These are phyloP conservation scores for Thomomys bottae DNA, from an alignment of 2,113 vertebrate genomes.

Conservation along the genomic window DNA sequence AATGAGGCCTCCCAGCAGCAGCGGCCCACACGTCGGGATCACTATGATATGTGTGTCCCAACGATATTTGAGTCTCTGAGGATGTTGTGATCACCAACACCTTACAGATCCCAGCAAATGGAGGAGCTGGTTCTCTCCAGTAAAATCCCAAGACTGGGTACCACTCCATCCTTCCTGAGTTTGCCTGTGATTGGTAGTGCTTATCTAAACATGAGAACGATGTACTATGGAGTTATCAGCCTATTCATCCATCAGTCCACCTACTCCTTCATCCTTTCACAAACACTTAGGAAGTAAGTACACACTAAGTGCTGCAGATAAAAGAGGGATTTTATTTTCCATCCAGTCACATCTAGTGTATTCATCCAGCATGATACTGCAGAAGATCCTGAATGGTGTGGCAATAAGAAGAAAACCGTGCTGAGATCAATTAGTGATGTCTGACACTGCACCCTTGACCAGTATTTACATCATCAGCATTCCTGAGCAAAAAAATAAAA, in stretches of 20 bases:
- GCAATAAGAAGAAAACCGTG: neutral
- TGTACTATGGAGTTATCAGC: neutral
- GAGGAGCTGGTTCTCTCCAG: neutral
- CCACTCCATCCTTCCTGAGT: neutral
- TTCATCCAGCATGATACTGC: neutral
- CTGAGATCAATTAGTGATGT: neutral
- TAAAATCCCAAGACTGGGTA: neutral
- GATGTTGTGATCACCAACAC: neutral
- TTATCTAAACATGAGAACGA: constrained; percentile 12
- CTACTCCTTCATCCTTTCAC: neutral
- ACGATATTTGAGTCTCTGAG: neutral
- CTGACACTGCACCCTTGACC: neutral
- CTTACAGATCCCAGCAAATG: neutral
- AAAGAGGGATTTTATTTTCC: neutral
- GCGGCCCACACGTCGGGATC: neutral
- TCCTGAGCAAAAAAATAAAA: constrained; percentile 30
- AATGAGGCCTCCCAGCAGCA: neutral
- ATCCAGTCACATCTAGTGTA: neutral
- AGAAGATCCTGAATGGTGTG: constrained; percentile 4
- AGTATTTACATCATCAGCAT: neutral
- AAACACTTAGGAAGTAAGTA: neutral
- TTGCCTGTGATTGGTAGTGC: neutral
- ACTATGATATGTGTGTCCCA: neutral
- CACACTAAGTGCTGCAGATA: neutral
- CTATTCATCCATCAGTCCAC: neutral